Conservation (phyloP, 2,888 invertebrate genomes). For the Dexiosoma caninum region DNA sequence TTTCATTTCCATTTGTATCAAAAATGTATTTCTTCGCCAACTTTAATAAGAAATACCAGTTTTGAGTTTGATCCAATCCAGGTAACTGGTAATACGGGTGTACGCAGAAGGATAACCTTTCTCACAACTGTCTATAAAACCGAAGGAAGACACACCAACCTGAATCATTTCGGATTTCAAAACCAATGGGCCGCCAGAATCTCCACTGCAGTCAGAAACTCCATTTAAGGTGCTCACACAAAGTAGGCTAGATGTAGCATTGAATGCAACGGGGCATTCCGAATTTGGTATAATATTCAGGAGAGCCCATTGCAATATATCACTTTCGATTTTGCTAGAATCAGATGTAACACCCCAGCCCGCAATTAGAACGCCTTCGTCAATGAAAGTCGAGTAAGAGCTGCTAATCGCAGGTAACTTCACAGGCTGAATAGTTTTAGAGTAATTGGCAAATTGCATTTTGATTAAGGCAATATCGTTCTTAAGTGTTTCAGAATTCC, state of each 20-base stretch:
- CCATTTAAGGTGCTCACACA: conserved; percentile 68
- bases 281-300: conserved; percentile 71
- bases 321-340: conserved; percentile 53
- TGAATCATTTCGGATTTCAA: conserved; percentile 38
- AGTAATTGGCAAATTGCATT: conserved; percentile 65
- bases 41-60: conserved; percentile 48
- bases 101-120: conserved; percentile 67
- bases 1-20: too few relatives aligned
- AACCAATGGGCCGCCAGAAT: conserved; percentile 74
- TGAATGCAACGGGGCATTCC: conserved; percentile 69
- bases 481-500: conserved; percentile 65
- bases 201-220: conserved; percentile 70
- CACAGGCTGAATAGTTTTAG: conserved; percentile 65
- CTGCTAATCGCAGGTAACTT: conserved; percentile 64
- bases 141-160: conserved; percentile 71
- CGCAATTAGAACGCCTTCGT: conserved; percentile 68
- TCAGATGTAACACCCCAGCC: conserved; percentile 74
- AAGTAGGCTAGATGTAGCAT: conserved; percentile 64
- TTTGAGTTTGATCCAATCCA: conserved; percentile 68
- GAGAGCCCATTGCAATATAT: conserved; percentile 71
- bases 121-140: conserved; percentile 60
- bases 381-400: conserved; percentile 65
- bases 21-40: too few relatives aligned
- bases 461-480: conserved; percentile 70
- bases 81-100: conserved; percentile 68